Percentiles rank a stretch among this genome's conserved stretches.
phyloP scores from a whole-genome alignment of 2,113 vertebrate genomes.

The Microcebus griseorufus region DNA sequence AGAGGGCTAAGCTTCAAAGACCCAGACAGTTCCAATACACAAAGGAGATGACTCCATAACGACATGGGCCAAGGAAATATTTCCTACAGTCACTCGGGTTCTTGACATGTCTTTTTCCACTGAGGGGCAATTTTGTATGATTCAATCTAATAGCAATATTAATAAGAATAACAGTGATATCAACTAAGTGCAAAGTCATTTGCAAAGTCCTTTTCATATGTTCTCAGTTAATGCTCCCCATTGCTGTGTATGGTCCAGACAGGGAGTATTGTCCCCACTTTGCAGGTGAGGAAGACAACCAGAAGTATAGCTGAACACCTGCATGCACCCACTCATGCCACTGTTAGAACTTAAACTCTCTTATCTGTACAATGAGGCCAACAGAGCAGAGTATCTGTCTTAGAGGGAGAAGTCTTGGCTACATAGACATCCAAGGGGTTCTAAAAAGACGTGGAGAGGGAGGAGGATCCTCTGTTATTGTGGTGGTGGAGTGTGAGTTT shows the following conservation, averaged over 20 bases:
- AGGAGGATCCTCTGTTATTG: not conserved
- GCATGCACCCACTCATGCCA: fast-evolving
- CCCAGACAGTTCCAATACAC: too few species aligned
- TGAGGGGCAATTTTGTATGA: not conserved
- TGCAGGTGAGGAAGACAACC: not conserved
- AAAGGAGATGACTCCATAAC: not conserved
- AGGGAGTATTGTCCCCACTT: not conserved
- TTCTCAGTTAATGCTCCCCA: not conserved
- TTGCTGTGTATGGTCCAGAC: not conserved
- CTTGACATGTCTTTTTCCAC: not conserved
- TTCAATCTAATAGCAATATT: not conserved
- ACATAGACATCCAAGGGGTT: not conserved
- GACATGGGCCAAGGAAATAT: not conserved
- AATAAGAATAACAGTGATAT: not conserved
- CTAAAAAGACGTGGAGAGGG: not conserved
- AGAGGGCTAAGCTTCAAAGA: not conserved
- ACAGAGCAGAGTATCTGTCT: not conserved
- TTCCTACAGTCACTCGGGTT: too few species aligned
- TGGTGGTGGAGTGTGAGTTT: fast-evolving
- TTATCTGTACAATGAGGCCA: not conserved
- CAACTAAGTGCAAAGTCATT: not conserved
- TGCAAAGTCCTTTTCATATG: not conserved
- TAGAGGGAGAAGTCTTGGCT: not conserved
- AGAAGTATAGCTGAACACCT: too few species aligned
- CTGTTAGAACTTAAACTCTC: not conserved